phyloP scores from a whole-genome alignment of 2,888 invertebrate genomes.

The Phorcus lineatus region DNA sequence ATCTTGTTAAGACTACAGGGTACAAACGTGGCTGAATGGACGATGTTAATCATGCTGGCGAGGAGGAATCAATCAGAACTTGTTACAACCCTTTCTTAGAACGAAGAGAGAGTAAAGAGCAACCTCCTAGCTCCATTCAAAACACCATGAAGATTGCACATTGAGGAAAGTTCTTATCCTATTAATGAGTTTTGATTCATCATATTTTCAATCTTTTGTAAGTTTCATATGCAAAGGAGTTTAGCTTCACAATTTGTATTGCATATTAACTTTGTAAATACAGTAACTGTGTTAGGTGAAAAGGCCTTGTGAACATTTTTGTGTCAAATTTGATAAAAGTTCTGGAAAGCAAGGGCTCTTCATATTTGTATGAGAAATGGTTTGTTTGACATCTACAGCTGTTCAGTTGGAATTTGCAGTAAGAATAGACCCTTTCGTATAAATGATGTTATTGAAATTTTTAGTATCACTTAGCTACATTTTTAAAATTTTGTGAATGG shows the following conservation, averaged over 20 bases:
- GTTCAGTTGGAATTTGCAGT: too few relatives aligned
- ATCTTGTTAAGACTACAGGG: slow-evolving; percentile 19
- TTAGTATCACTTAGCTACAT: not conserved
- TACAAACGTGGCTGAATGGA: slow-evolving; percentile 5
- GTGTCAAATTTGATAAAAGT: too few relatives aligned
- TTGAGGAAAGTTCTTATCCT: not conserved
- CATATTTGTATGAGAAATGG: too few relatives aligned
- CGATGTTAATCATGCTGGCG: slow-evolving; percentile 1
- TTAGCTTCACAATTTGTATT: not conserved
- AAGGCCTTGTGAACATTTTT: too few relatives aligned
- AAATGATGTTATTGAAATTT: not conserved
- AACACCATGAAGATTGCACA: not conserved
- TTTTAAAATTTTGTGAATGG: not conserved
- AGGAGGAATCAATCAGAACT: not conserved
- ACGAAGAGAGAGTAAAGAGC: not conserved
- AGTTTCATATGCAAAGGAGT: not conserved
- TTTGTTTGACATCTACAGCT: too few relatives aligned
- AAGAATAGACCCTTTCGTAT: not conserved
- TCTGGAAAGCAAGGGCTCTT: too few relatives aligned
- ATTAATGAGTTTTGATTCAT: slow-evolving; percentile 2
- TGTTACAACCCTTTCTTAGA: not conserved
- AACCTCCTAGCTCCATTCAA: not conserved
- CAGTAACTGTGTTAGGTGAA: not conserved
- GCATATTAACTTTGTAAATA: not conserved
- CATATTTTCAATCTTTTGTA: slow-evolving; percentile 7